phyloP scores from a whole-genome alignment of 2,113 vertebrate species.

The Phyllostomus hastatus region DNA sequence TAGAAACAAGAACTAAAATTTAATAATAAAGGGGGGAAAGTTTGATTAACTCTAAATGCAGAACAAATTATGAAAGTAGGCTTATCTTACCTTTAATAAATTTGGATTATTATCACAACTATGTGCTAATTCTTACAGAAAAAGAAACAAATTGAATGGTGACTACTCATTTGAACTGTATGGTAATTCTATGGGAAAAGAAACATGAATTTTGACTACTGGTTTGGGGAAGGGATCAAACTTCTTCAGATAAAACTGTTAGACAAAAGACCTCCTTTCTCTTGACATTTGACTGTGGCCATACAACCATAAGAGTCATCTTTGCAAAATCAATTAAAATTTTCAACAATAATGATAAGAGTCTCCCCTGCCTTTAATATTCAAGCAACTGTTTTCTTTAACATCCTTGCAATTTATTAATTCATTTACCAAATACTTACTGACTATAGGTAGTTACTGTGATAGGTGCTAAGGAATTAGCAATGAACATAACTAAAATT shows the following conservation, averaged over 20 bases:
- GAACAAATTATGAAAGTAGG: neutral
- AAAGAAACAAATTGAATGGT: neutral
- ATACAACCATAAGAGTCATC: neutral
- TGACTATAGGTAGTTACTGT: neutral
- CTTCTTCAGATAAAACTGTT: neutral
- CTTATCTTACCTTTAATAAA: neutral
- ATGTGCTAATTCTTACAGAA: neutral
- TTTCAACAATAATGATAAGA: neutral
- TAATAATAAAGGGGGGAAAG: neutral
- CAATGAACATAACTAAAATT: neutral
- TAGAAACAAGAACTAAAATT: conserved; percentile 36
- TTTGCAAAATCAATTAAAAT: neutral
- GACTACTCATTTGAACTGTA: neutral
- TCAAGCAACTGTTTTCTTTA: neutral
- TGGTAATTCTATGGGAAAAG: neutral
- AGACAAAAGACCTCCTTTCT: neutral
- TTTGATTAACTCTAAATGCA: neutral
- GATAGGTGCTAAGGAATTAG: neutral
- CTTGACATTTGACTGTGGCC: neutral
- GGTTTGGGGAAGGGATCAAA: neutral
- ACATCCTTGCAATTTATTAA: neutral
- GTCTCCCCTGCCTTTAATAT: neutral
- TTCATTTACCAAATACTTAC: neutral
- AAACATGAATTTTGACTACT: neutral
- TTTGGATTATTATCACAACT: neutral